Conservation (phyloP, 2,888 invertebrate genomes). For the Chydorus sphaericus region DNA sequence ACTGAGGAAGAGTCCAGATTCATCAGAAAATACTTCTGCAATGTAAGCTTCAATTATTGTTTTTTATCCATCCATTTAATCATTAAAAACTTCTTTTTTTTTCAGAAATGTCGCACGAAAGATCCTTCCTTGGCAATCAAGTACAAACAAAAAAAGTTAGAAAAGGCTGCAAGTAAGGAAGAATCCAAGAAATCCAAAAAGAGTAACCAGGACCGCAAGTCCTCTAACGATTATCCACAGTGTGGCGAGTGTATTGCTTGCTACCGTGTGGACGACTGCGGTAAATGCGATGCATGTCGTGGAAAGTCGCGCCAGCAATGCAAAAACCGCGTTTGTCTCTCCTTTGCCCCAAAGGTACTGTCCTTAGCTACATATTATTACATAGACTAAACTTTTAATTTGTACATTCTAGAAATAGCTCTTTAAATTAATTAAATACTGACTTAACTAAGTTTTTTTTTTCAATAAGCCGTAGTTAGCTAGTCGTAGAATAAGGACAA, state of each 20-base stretch:
- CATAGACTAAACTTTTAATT: no score
- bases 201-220: not conserved
- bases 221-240: slow-evolving; percentile 1
- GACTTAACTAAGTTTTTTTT: no score
- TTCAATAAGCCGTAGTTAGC: no score
- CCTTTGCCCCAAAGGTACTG: not conserved
- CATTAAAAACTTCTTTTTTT: slow-evolving; percentile 11
- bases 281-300: slow-evolving; percentile 44
- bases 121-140: slow-evolving; percentile 50
- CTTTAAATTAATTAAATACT: no score
- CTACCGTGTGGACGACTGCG: slow-evolving; percentile 49
- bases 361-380: no score
- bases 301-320: slow-evolving; percentile 20
- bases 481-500: no score
- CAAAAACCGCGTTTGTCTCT: not conserved
- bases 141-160: slow-evolving; percentile 28
- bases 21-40: slow-evolving; percentile 10
- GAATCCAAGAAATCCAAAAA: slow-evolving; percentile 8
- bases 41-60: slow-evolving; percentile 40
- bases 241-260: slow-evolving; percentile 68
- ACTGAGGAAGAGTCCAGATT: slow-evolving; percentile 12
- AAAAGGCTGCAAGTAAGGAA: slow-evolving; percentile 18
- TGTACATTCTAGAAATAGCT: no score
- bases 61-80: no score
- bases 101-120: slow-evolving; percentile 55